Conservation (phyloP, 2,797 vertebrate genomes). For the Phrynocephalus guinanensis region DNA sequence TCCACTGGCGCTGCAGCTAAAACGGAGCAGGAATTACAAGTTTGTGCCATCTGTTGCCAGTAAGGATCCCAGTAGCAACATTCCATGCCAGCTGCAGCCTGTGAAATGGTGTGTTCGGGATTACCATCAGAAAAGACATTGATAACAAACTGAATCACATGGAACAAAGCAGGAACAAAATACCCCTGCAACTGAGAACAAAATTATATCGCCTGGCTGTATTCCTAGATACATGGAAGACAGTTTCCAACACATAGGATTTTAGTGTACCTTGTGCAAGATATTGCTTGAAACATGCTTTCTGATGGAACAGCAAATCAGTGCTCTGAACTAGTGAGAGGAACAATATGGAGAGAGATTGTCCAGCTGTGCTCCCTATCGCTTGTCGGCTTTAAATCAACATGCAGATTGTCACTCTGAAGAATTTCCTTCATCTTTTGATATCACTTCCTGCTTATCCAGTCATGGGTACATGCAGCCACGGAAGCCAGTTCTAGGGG, state of each 20-base stretch:
- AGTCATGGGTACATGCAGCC: too few species aligned
- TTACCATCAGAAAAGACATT: conserved; percentile 16
- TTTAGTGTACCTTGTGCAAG: background rate
- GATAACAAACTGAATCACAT: background rate
- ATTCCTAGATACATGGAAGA: conserved; percentile 13
- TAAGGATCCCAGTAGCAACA: conserved; percentile 44
- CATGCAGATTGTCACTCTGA: too few species aligned
- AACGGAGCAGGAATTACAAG: background rate
- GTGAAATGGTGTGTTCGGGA: conserved; percentile 28
- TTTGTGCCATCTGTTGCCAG: conserved; percentile 28
- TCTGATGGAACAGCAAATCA: background rate
- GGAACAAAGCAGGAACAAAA: conserved; percentile 38
- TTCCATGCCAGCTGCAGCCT: conserved; percentile 32
- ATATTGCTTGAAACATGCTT: background rate
- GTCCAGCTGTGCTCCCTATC: too few species aligned
- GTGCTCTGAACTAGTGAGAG: background rate
- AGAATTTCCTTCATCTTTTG: too few species aligned
- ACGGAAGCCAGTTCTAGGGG: too few species aligned
- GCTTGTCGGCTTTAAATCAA: too few species aligned
- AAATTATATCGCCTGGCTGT: background rate
- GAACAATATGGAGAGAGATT: background rate
- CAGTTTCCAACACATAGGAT: background rate
- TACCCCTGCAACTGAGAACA: conserved; percentile 8
- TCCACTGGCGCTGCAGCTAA: conserved; percentile 26
- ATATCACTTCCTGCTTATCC: too few species aligned